These are phyloP conservation scores for Glareola pratincola DNA, from an alignment of 2,113 vertebrate genomes.

Conservation along the genomic window DNA sequence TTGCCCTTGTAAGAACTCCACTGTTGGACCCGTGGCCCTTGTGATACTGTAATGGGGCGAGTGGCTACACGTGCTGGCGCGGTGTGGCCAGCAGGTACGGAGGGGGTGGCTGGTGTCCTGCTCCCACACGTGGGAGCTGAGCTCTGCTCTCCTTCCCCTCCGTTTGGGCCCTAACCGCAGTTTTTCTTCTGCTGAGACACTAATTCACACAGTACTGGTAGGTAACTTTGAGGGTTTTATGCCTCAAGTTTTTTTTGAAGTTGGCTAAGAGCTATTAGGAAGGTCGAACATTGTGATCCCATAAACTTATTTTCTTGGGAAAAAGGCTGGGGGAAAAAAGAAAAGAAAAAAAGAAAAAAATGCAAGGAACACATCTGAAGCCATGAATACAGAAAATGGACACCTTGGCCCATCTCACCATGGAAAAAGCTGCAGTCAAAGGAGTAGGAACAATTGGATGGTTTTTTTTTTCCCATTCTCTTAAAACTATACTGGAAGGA, in stretches of 20 bases:
- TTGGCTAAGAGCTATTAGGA: neutral
- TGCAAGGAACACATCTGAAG: neutral
- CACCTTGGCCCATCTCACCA: neutral
- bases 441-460: neutral
- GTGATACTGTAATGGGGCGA: rapidly evolving
- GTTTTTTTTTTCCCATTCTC: neutral
- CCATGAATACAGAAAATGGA: neutral
- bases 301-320: neutral
- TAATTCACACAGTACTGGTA: neutral
- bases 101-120: neutral
- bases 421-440: neutral
- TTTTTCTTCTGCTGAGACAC: neutral
- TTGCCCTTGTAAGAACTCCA: neutral
- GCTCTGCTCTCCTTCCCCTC: neutral
- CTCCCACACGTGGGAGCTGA: rapidly evolving
- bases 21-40: neutral
- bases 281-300: neutral
- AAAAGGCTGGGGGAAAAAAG: neutral
- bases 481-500: neutral
- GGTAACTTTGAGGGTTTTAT: neutral
- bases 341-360: neutral
- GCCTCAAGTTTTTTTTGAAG: neutral
- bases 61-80: rapidly evolving
- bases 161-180: neutral
- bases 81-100: rapidly evolving